phyloP scores from a whole-genome alignment of 2,888 invertebrate species.

The Limenitis camilla region DNA sequence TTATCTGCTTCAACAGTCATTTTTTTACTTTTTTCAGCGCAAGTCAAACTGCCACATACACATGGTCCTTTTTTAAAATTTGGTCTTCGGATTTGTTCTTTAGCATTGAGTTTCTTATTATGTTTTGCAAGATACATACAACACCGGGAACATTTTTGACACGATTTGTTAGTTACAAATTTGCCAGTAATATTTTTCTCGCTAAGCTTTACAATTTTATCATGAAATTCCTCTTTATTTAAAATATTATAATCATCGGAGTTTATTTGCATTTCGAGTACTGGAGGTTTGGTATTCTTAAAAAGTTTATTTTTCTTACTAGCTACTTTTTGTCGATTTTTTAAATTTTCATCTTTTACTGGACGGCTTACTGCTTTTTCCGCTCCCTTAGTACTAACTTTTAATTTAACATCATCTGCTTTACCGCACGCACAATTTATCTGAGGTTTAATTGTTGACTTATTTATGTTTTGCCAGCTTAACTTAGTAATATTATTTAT shows the following conservation, averaged over 20 bases:
- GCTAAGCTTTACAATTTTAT: slow-evolving; percentile 14
- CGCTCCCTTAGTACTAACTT: no score
- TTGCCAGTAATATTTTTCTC: slow-evolving; percentile 1
- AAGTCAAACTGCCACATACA: slow-evolving; percentile 29
- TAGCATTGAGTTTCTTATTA: no score
- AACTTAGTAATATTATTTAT: slow-evolving; percentile 13
- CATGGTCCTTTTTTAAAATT: slow-evolving; percentile 16
- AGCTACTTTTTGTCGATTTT: no score
- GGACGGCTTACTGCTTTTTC: background rate
- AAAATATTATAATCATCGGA: slow-evolving; percentile 21
- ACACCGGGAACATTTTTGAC: background rate
- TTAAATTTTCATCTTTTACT: background rate
- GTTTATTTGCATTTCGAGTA: slow-evolving; percentile 22
- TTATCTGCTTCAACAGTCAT: no score
- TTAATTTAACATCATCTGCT: no score
- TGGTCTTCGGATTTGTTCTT: background rate
- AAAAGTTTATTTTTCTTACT: no score
- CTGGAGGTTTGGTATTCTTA: background rate
- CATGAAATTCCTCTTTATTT: slow-evolving; percentile 23
- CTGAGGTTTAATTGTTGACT: no score
- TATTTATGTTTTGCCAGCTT: slow-evolving; percentile 5
- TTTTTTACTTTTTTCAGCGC: background rate
- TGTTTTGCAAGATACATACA: no score
- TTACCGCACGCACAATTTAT: no score
- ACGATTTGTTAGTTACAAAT: slow-evolving; percentile 10